Percentiles rank a stretch among this genome's conserved stretches.
phyloP scores from a whole-genome alignment of 53 echinoderm and acorn worm species.

The Crossaster papposus region DNA sequence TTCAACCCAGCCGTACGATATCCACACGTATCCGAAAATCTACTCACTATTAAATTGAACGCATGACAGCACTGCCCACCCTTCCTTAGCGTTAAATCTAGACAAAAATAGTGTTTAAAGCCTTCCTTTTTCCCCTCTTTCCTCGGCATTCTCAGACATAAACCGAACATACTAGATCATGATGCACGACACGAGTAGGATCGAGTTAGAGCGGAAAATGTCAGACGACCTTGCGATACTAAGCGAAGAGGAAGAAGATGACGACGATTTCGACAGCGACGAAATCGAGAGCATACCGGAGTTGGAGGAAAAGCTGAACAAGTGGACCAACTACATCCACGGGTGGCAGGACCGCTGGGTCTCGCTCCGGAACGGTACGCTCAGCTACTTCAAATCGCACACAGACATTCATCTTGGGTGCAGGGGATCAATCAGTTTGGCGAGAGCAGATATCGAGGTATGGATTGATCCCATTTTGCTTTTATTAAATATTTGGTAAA shows the following conservation, averaged over 20 bases:
- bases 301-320: constrained; percentile 87
- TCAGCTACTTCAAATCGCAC: constrained; percentile 89
- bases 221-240: constrained; percentile 61
- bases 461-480: background rate
- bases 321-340: constrained; percentile 98
- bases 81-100: background rate
- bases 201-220: constrained; percentile 54
- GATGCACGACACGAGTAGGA: constrained; percentile 58
- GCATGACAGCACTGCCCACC: constrained; percentile 9
- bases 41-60: background rate
- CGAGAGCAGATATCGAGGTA: constrained; percentile 93
- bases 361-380: constrained; percentile 83
- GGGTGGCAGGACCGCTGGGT: constrained; percentile 99
- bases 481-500: background rate
- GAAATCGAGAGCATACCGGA: constrained; percentile 69
- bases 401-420: constrained; percentile 90
- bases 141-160: background rate
- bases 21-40: constrained; percentile 44
- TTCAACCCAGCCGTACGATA: background rate
- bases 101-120: background rate
- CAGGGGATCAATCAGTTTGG: constrained; percentile 90
- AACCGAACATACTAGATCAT: background rate
- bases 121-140: constrained; percentile 1
- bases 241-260: constrained; percentile 78
- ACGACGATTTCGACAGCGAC: constrained; percentile 83